phyloP scores from a whole-genome alignment of 2,888 invertebrate genomes.

The Sminthurides aquaticus region DNA sequence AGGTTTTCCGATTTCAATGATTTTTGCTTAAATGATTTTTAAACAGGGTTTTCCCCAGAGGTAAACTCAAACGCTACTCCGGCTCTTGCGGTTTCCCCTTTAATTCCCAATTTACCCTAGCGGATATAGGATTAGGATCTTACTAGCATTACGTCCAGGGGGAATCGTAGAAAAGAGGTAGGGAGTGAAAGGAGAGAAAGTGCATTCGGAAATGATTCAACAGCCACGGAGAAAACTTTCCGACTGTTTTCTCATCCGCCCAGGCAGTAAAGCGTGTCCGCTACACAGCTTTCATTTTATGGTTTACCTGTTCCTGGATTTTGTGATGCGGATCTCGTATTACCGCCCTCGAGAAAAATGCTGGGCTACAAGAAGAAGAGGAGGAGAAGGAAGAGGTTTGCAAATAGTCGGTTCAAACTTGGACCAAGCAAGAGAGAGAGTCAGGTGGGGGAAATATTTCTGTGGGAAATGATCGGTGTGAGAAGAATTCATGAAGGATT shows the following conservation, averaged over 20 bases:
- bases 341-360: too few relatives aligned
- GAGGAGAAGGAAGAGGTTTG: too few relatives aligned
- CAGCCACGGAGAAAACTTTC: background rate
- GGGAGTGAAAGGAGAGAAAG: too few relatives aligned
- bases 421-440: too few relatives aligned
- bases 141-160: too few relatives aligned
- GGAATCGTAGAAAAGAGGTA: too few relatives aligned
- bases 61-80: background rate
- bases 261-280: background rate
- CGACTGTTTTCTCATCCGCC: background rate
- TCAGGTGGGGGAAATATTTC: too few relatives aligned
- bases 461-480: too few relatives aligned
- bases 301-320: background rate
- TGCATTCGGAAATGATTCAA: background rate
- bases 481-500: too few relatives aligned
- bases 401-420: too few relatives aligned
- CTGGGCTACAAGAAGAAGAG: too few relatives aligned
- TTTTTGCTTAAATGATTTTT: background rate
- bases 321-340: too few relatives aligned
- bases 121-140: background rate
- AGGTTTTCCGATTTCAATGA: background rate
- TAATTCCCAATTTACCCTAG: background rate
- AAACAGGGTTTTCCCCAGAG: background rate
- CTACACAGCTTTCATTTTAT: background rate
- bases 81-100: background rate